These are phyloP conservation scores for Drymonia ruficornis DNA, from an alignment of 2,888 invertebrate species.

Conservation along the genomic window DNA sequence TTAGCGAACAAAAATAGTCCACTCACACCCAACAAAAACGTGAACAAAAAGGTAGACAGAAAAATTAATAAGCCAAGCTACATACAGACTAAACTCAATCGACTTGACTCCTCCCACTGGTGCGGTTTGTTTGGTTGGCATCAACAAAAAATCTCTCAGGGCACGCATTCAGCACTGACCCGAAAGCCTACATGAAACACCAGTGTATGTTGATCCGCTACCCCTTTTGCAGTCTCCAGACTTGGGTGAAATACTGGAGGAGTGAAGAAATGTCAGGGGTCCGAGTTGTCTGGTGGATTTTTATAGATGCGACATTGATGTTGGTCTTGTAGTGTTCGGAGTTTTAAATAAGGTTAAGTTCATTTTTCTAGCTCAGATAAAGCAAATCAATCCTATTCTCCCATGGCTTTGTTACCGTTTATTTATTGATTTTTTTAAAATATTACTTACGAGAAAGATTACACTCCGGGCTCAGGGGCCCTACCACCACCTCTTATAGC, in stretches of 20 bases:
- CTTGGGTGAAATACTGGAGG: constrained; percentile 19
- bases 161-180: constrained; percentile 58
- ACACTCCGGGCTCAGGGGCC: too few species aligned
- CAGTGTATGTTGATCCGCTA: constrained; percentile 39
- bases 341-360: too few species aligned
- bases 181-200: constrained; percentile 54
- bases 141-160: constrained; percentile 55
- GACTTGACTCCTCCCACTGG: constrained; percentile 39
- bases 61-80: background rate
- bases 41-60: too few species aligned
- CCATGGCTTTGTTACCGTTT: too few species aligned
- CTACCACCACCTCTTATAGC: too few species aligned
- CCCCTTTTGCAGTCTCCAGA: constrained; percentile 20
- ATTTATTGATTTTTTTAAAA: too few species aligned
- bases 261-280: constrained; percentile 35
- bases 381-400: too few species aligned
- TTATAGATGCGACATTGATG: constrained; percentile 34
- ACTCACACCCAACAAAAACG: too few species aligned
- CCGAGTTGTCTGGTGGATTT: constrained; percentile 44
- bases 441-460: too few species aligned
- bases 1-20: too few species aligned
- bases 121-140: constrained; percentile 43
- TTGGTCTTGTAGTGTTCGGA: constrained; percentile 13
- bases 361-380: too few species aligned
- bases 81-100: background rate